Evolutionary conservation across 2,797 vertebrate genomes (phyloP), one percentile per base, ranked within the genome.

Genomic region (Mormyrus hasselquistii): DNA sequence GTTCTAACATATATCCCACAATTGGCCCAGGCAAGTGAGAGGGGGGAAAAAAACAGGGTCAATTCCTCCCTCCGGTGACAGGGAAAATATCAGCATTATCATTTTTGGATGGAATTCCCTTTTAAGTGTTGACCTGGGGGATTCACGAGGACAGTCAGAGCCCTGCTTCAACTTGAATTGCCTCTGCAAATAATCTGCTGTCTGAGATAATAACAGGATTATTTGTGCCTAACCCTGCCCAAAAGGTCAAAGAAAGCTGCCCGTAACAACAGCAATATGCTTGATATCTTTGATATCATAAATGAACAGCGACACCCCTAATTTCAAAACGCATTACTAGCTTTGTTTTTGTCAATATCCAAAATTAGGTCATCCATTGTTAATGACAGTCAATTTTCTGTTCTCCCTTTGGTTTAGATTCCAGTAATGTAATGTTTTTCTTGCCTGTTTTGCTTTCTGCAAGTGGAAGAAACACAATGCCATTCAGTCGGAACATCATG

Each of bases 121-220:
- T 82, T 82, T 82, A 82, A 82, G 76, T 82, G 76, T 47, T 82
- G 76, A 82, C 76, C 76, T 82, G 76, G 41, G 76, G 76, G 16
- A 44, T 82, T 82, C 41, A n/a, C 38, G 38, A 82, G 76, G 76
- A 19, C 0, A 44, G 76, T 44, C 76, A 47, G 76, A 82, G 38
- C 38, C 16, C 41, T 47, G 76, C 76, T 82, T 47, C 41, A 82
- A 82, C 76, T 82, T 82, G 76, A 82, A 82, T 47, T 82, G 76
- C 76, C 41, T 82, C 76, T 82, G 76, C 76, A 82, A 82, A 82
- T 82, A 82, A 82, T 82, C 76, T 82, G 76, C 76, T 44, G 76
- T 82, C 38, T 82, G 76, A 47, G 76, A 82, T 47, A 82, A 76
- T 14, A 76, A 82, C 38, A 47, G 76, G 76, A 82, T n/a, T 82